Evolutionary conservation across 2,888 invertebrate genomes (phyloP), one percentile per base, ranked within the genome.

Genomic region (Agrilus mali): DNA sequence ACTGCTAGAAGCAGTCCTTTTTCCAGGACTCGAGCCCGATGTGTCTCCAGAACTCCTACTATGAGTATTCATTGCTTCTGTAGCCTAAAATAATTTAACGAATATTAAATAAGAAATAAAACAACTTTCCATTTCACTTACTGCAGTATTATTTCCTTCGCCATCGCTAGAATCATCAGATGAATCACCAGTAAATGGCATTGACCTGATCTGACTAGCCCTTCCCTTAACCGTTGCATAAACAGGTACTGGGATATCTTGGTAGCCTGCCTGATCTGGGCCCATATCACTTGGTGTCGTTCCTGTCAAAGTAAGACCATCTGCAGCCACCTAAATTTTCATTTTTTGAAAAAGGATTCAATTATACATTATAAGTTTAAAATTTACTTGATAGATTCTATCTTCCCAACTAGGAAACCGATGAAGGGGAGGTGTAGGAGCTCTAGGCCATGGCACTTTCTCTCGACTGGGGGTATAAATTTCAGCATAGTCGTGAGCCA

Each of bases 141-240:
- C 66, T 33, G 63, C 63, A 36, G 69, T 66, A 52, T 69, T 67
- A 48, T 69, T 69, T 42, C 68, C 87, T 64, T 92, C 92, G 22
- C 93, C 92, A 60, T 94, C 94, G 8, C 92, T 92, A 2, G 92
- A 93, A 61, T 95, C 94, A 59, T 90, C 90, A 0, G 90, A 89
- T 4, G 92, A 92, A 56, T 95, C 94, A 2, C 93, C 94, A 13
- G 88, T 89, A 63, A 95, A 94, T 7, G 94, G 94, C 78, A 93
- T 89, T 36, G 92, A 93, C 54, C 94, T 76, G 55, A 95, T 95
- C 70, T 94, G 94, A 66, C 93, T 92, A 51, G 94, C 94, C 57
- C 93, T 80, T 70, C 90, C 95, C 74, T 94, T 94, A 34, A 95
- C 89, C 39, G 93, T 93, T 41, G 95, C 93, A 68, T 93, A 95